Conservation (phyloP, 1,140 invertebrate species). For the Condylostylus longicornis region DNA sequence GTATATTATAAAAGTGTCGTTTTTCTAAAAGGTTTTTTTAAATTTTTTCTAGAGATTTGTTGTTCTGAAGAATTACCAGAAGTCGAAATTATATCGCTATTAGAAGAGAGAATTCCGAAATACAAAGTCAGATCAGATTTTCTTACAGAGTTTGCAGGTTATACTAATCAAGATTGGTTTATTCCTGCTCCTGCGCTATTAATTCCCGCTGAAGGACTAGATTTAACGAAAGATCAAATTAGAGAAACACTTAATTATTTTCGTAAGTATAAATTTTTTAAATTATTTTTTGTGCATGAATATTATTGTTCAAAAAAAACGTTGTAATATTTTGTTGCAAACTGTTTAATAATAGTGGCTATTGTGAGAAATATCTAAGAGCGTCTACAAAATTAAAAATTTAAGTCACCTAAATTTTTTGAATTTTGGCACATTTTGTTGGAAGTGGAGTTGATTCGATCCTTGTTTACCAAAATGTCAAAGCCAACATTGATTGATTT, state of each 20-base stretch:
- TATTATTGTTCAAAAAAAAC: too few species aligned
- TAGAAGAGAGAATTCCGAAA: slow-evolving; percentile 88
- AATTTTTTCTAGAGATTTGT: slow-evolving; percentile 59
- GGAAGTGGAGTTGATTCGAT: too few species aligned
- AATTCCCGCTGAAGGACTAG: slow-evolving; percentile 57
- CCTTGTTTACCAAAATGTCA: too few species aligned
- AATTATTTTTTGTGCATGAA: not conserved
- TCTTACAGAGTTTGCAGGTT: slow-evolving; percentile 85
- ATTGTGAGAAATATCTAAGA: not conserved
- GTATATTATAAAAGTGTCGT: slow-evolving; percentile 1
- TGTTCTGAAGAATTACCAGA: slow-evolving; percentile 72
- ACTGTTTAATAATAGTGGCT: too few species aligned
- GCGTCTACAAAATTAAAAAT: not conserved
- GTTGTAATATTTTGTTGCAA: too few species aligned
- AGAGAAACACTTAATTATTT: slow-evolving; percentile 94
- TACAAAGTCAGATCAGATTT: slow-evolving; percentile 88
- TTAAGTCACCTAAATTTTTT: too few species aligned
- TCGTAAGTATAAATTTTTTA: slow-evolving; percentile 54
- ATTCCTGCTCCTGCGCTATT: slow-evolving; percentile 70
- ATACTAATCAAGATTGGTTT: slow-evolving; percentile 89
- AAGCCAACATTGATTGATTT: too few species aligned
- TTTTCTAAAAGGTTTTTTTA: slow-evolving; percentile 9
- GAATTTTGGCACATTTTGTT: too few species aligned
- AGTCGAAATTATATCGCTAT: slow-evolving; percentile 86
- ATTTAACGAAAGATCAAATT: slow-evolving; percentile 84